Evolutionary conservation across 2,797 vertebrate genomes (phyloP), one percentile per base, ranked within the genome.

Genomic region (Paratrypauchen microcephalus): DNA sequence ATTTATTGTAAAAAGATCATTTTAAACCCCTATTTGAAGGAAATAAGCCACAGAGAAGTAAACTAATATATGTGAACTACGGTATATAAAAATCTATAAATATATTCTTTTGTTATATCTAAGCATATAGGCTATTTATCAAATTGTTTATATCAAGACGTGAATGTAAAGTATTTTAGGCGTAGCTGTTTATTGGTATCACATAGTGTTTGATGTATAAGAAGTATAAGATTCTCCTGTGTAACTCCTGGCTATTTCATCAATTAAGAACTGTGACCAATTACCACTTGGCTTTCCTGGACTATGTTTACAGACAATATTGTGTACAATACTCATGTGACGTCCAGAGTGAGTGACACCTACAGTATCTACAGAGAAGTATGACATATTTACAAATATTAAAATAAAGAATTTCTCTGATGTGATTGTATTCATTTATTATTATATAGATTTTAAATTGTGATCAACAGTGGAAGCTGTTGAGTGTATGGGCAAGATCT

Each of bases 51-150:
- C 86, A 83, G 63, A 83, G 70, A 84, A 81, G 87, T 77, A 83
- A 73, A 76, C 41, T 75, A 80, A 86, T 80, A 78, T 87, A 87
- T 86, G 82, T 88, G 82, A 73, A 87, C 72, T 86, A n/a, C n/a
- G n/a, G n/a, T n/a, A 89, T 90, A 91, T 88, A 85, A 83, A 62
- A 79, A 81, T 71, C 84, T 74, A 79, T 70, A 85, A 88, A 91
- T 93, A 92, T 94, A 94, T 94, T 93, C 91, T 94, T 94, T 93
- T 94, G 91, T 92, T 93, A 92, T 87, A 93, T 92, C 84, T 92
- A 93, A 92, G 90, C 90, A 93, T 93, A 85, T 93, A 65, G 63
- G 63, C 63, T 65, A 94, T 94, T 93, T 93, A 94, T 93, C 92
- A 93, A 92, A 92, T 88, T 88, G 92, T 94, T 94, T 94, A 93